These are phyloP conservation scores for Eurytoma adleriae DNA, from an alignment of 2,888 invertebrate species.

Conservation along the genomic window DNA sequence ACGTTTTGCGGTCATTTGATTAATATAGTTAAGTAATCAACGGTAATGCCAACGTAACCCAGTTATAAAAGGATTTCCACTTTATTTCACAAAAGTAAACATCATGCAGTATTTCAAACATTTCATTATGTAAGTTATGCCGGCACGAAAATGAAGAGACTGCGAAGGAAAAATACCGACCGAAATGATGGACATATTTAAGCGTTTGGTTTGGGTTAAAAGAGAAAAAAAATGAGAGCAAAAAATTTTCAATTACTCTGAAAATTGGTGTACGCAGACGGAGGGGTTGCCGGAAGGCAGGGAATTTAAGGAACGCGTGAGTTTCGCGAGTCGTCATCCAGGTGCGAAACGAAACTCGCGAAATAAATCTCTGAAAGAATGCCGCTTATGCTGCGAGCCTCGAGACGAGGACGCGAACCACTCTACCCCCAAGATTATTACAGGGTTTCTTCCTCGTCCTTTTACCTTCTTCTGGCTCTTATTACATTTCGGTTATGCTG, in stretches of 20 bases:
- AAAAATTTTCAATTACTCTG: constrained; percentile 60
- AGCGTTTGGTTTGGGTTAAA: background rate
- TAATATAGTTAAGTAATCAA: background rate
- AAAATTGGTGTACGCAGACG: constrained; percentile 56
- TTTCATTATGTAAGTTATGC: too few species aligned
- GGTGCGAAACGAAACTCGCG: constrained; percentile 69
- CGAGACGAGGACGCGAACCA: background rate
- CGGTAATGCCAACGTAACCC: too few species aligned
- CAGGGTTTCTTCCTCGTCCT: constrained; percentile 1
- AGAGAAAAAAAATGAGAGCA: constrained; percentile 7
- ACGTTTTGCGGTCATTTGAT: background rate
- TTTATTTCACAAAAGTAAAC: too few species aligned
- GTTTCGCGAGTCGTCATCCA: constrained; percentile 66
- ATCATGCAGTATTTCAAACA: too few species aligned
- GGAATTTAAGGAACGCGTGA: constrained; percentile 63
- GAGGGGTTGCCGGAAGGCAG: constrained; percentile 42
- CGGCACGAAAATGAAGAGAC: too few species aligned
- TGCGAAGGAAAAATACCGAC: too few species aligned
- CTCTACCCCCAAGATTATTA: constrained; percentile 23
- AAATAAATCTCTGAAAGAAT: constrained; percentile 68
- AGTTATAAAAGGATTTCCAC: too few species aligned
- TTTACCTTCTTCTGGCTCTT: background rate
- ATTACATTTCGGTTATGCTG: constrained; percentile 20
- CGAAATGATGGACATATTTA: background rate
- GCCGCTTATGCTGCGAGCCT: constrained; percentile 43